Base-by-base conservation (phyloP, 1,140 invertebrate species). In the Bombus waltoni region DNA sequence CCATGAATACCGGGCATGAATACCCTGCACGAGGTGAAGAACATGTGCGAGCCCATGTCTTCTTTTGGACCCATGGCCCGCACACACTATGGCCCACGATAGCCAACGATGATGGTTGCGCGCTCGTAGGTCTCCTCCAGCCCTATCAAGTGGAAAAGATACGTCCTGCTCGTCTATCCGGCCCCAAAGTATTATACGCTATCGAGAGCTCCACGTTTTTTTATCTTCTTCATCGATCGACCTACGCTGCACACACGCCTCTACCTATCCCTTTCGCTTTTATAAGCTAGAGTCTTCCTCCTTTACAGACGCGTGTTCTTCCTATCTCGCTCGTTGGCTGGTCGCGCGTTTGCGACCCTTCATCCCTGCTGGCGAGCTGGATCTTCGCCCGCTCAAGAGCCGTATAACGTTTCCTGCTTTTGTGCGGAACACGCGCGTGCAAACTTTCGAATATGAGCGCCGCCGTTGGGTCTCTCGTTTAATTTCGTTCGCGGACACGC, bases 21-120 rank as follows among this genome's bases (percentile, higher is more conserved):
- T 89, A 89, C 88, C 86, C 87, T 90, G 85, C 88, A 86, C 91
- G 93, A 87, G 89, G 81, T 87, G 90, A 80, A 38, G 89, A 91
- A 93, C 93, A 94, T 94, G 93, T 94, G 93, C 91, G 92, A 93
- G 92, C 92, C 92, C 91, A 65, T 78, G 89, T 85, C 78, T 93
- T 92, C 92, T 87, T 92, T 90, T 90, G 89, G 89, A 83, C 88
- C 85, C 65, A 68, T 85, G 86, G 47, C 72, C 59, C 73, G 76
- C 86, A 81, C 83, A 75, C 78, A 85, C 76, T 80, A 75, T 66
- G 78, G 70, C 78, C 57, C 73, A 70, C 79, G 77, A 35, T 75
- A 38, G 53, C 53, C 47, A 18, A 72, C 44, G 77, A n/a, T 47
- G 35, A 22, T 68, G 35, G 35, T 22, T 9, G 22, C 18, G 38